Evolutionary conservation across 2,797 vertebrate genomes (phyloP).

Genomic region (Emys orbicularis): DNA sequence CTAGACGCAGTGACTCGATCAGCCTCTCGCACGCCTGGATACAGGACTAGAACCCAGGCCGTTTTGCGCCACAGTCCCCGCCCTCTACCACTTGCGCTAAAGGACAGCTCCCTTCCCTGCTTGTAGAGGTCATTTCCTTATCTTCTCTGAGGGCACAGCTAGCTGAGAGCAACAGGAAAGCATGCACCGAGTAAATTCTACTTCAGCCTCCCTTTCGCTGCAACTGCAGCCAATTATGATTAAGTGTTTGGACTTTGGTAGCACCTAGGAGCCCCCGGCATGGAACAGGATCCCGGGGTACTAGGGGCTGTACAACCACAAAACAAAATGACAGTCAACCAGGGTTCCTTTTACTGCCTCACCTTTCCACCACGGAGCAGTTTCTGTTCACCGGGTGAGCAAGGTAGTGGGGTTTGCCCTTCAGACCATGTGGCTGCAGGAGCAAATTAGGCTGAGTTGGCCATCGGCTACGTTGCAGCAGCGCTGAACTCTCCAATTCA

Average conservation of each 20-base stretch:
- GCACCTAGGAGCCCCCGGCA: background rate
- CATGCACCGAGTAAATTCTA: background rate
- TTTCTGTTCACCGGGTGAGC: background rate
- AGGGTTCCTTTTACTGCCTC: background rate
- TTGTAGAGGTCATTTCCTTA: no score
- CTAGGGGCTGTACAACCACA: background rate
- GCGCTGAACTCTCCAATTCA: background rate
- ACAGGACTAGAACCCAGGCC: background rate
- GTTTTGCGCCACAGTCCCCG: background rate
- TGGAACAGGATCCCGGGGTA: background rate
- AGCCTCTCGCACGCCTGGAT: background rate
- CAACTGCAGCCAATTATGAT: background rate
- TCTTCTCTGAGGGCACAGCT: background rate
- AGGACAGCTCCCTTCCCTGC: background rate
- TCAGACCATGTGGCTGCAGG: background rate
- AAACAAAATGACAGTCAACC: background rate
- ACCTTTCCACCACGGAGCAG: background rate
- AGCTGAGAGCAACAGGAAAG: background rate
- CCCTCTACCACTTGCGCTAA: background rate
- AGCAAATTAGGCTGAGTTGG: background rate
- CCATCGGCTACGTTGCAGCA: background rate
- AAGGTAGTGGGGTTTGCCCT: background rate
- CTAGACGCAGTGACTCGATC: background rate
- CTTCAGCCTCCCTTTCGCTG: background rate
- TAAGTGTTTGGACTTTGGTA: background rate